phyloP scores from a whole-genome alignment of 2,888 invertebrate genomes.

The Petrolisthes cinctipes region DNA sequence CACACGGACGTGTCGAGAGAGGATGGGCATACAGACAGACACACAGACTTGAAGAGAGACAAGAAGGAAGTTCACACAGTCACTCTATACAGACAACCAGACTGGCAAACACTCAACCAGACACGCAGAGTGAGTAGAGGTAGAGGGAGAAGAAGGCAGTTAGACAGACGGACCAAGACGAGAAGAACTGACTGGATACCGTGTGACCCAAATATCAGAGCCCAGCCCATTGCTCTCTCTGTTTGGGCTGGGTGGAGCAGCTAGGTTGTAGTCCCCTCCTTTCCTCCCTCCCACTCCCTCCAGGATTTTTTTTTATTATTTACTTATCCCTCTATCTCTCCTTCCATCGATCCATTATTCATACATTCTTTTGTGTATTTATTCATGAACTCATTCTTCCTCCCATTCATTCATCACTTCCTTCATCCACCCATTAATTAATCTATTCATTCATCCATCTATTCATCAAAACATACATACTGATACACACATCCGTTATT shows the following conservation, averaged over 20 bases:
- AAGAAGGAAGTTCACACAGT: background rate
- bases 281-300: background rate
- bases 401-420: background rate
- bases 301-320: background rate
- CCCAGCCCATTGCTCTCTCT: background rate
- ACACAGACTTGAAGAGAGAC: background rate
- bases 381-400: background rate
- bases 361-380: background rate
- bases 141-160: background rate
- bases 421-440: background rate
- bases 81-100: too few relatives aligned
- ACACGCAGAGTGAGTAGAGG: background rate
- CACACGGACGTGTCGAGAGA: background rate
- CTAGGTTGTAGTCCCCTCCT: background rate
- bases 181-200: background rate
- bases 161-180: background rate
- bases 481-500: background rate
- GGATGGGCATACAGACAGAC: background rate
- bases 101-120: too few relatives aligned
- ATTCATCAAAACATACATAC: background rate
- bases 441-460: background rate
- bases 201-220: background rate
- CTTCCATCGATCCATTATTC: background rate
- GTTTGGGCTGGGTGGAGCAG: background rate
- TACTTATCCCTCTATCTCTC: slow-evolving; percentile 14